These are phyloP conservation scores for Coilia nasus DNA, from an alignment of 2,797 vertebrate species.

Conservation along the genomic window DNA sequence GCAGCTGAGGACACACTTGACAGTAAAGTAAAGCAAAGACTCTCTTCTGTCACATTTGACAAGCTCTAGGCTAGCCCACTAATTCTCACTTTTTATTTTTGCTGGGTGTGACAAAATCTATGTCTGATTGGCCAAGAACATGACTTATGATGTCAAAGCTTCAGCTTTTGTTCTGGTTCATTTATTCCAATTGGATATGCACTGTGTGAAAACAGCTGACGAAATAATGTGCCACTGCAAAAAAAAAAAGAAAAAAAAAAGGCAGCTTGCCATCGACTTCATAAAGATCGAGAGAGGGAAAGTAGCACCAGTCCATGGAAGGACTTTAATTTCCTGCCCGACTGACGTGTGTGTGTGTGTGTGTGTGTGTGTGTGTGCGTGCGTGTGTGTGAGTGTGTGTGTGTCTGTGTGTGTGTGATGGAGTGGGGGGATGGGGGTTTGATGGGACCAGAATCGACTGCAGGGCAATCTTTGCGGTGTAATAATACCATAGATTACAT, in stretches of 20 bases:
- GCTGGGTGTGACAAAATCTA: neutral
- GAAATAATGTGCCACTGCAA: conserved; percentile 32
- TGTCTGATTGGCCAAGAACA: neutral
- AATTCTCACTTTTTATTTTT: neutral
- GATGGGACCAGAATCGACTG: neutral
- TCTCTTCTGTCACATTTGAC: neutral
- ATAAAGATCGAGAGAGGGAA: neutral
- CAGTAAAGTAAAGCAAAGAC: neutral
- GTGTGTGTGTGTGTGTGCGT: conserved; percentile 16
- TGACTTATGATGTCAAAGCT: conserved; percentile 8
- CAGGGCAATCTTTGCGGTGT: too few species aligned
- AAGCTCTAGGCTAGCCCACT: neutral
- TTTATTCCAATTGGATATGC: conserved; percentile 37
- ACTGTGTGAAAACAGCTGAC: conserved; percentile 21
- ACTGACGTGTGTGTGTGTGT: conserved; percentile 15
- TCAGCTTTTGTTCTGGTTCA: conserved; percentile 21
- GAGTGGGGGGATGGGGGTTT: neutral
- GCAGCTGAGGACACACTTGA: neutral
- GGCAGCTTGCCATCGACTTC: conserved; percentile 39
- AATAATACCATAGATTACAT: too few species aligned
- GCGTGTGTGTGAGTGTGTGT: neutral
- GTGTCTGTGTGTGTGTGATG: neutral
- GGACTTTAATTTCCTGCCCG: conserved; percentile 10
- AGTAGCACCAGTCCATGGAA: neutral
- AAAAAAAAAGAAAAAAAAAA: neutral